A percentile compares a stretch with the other conserved stretches of the same genome.
Evolutionary conservation across 2,113 vertebrate species (phyloP).

Genomic region (Danio rerio): DNA sequence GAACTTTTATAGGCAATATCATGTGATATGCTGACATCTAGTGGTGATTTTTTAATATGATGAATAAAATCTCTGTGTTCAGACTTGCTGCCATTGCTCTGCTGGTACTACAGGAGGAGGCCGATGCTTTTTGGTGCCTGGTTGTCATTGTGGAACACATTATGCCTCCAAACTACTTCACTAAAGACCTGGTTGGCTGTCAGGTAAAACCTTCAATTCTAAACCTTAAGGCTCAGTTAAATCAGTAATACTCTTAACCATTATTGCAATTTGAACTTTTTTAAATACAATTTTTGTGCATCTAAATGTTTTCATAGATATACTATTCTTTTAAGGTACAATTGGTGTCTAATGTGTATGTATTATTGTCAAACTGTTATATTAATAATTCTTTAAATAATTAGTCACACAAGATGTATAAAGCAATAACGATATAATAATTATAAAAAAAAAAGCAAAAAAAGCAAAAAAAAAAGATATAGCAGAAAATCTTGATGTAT

Average conservation of each 20-base stretch:
- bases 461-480: too few species aligned
- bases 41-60: conserved; percentile 14
- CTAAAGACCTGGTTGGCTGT: conserved; percentile 86
- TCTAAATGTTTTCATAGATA: too few species aligned
- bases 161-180: conserved; percentile 93
- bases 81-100: conserved; percentile 91
- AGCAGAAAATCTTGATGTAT: too few species aligned
- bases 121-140: conserved; percentile 93
- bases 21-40: conserved; percentile 49
- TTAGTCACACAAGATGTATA: too few species aligned
- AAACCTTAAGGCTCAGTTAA: background rate
- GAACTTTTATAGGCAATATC: background rate
- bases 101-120: conserved; percentile 87
- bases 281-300: too few species aligned
- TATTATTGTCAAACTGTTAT: too few species aligned
- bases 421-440: too few species aligned
- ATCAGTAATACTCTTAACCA: background rate
- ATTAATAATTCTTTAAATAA: too few species aligned
- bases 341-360: too few species aligned
- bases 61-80: conserved; percentile 33
- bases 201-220: conserved; percentile 76
- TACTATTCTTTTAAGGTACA: too few species aligned
- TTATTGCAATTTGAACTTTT: background rate
- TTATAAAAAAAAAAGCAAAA: too few species aligned
- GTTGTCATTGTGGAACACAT: conserved; percentile 89